Evolutionary conservation across 2,888 invertebrate genomes (phyloP), one percentile per base, ranked within the genome.

Genomic region (Bombylius major): DNA sequence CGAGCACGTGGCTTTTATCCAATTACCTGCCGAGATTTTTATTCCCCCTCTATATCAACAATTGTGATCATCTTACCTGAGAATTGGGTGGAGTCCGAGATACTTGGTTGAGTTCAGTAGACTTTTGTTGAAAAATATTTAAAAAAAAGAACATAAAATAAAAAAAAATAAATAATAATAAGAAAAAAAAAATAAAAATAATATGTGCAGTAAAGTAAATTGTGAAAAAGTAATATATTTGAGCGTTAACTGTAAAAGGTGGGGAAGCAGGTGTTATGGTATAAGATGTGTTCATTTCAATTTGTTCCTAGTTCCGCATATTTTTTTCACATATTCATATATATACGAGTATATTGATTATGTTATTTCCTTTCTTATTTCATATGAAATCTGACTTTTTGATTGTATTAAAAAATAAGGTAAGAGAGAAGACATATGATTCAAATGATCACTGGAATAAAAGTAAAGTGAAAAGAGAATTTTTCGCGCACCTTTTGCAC

Each of bases 231-330:
- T 11, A 42, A 11, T 11, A 42, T 42, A 42, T 42, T 5, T 42
- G 11, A 8, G 39, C 39, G 11, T 11, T 42, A 42, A 42, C 39
- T 42, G 39, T 44, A 33, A 8, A 54, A 54, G 44, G 55, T 55
- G 55, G 55, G 55, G 51, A 50, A 55, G 50, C 55, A 55, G 55
- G 55, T 55, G 55, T 51, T 50, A 5, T 14, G 44, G 44, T 47
- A 50, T 45, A 50, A 50, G 54, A 50, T 50, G 34, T 54, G 33
- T 47, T 47, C 47, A 31, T 49, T 54, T 54, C 54, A 49, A 45
- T 39, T 50, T 54, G 50, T 54, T 54, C 54, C 54, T 54, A 50
- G 54, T 54, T 54, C 54, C 54, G 54, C 50, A 54, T 50, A 54
- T 44, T 54, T 45, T 42, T 23, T 23, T 23, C 23, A 23, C 23